Evolutionary conservation across 2,113 vertebrate genomes (phyloP), one percentile per base, ranked within the genome.

Genomic region (Sebastes schlegelii): DNA sequence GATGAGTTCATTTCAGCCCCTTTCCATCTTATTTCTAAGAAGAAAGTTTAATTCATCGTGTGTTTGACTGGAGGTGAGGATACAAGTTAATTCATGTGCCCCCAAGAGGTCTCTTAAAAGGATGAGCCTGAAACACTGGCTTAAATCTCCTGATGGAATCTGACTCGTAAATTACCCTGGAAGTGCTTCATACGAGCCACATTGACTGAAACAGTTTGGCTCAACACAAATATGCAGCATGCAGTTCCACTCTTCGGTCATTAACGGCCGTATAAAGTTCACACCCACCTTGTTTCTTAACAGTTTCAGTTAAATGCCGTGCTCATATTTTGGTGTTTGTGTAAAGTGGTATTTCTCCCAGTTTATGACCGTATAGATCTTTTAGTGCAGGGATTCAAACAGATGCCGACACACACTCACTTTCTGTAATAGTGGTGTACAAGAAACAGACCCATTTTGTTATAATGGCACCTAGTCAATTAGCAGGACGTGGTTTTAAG

Each of bases 1-100:
- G 60, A 79, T 83, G 81, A 73, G 68, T 76, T 74, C 12, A 87
- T 87, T 80, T 89, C 43, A 62, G 72, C 78, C 89, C 76, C 88
- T 92, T 87, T 91, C 83, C 83, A 90, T 91, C 74, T 81, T 76
- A 91, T 90, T 88, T 92, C 79, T 68, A 13, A 48, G 45, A 79
- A 74, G 67, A 63, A 65, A 79, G 74, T 84, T 90, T 74, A 43
- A 86, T 92, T 86, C 76, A 70, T 80, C 64, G 73, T 82, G 48
- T 79, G 67, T 91, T 88, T 85, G 75, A 65, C 80, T 89, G 81
- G 63, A 79, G 84, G 72, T 58, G 76, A 86, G 51, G 58, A 40
- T 70, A 68, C 64, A 34, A 74, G 75, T 77, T 84, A 75, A 88
- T 91, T 85, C 75, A 52, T 63, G 64, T 85, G 77, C 52, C 85